A percentile compares a stretch with the other conserved stretches of the same genome.
These are phyloP conservation scores for Ruditapes philippinarum DNA, from an alignment of 1,140 invertebrate genomes.

Conservation along the genomic window DNA sequence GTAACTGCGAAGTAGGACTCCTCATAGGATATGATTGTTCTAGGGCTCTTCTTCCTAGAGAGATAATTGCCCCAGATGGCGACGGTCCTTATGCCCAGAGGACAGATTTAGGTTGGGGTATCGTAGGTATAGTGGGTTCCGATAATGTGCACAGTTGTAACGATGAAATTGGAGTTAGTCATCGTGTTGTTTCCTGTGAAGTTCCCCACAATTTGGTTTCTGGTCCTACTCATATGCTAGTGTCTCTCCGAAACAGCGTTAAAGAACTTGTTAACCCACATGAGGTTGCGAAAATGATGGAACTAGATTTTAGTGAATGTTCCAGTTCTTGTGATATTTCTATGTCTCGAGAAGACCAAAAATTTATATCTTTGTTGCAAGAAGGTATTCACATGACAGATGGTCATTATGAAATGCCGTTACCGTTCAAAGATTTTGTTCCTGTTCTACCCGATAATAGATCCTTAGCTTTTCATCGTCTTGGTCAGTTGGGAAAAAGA, in stretches of 20 bases:
- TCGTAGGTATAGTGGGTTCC: conserved; percentile 39
- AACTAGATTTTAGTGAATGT: too few relatives aligned
- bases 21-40: conserved; percentile 66
- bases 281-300: too few relatives aligned
- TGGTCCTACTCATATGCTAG: too few relatives aligned
- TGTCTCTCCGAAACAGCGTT: too few relatives aligned
- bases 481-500: background rate
- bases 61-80: conserved; percentile 24
- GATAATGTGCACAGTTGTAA: background rate
- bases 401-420: conserved; percentile 68
- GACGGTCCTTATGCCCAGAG: conserved; percentile 44
- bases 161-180: conserved; percentile 48
- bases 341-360: background rate
- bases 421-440: too few relatives aligned
- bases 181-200: conserved; percentile 31
- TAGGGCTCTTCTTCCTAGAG: conserved; percentile 41
- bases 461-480: too few relatives aligned
- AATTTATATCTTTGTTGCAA: conserved; percentile 36
- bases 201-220: background rate
- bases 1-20: conserved; percentile 50
- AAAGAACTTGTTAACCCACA: too few relatives aligned
- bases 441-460: too few relatives aligned
- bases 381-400: conserved; percentile 30
- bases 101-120: conserved; percentile 64
- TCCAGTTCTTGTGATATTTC: too few relatives aligned